These are phyloP conservation scores for Aurelia aurita DNA, from an alignment of 30 jellyfish, hydroid and myxozoan genomes.

Conservation along the genomic window DNA sequence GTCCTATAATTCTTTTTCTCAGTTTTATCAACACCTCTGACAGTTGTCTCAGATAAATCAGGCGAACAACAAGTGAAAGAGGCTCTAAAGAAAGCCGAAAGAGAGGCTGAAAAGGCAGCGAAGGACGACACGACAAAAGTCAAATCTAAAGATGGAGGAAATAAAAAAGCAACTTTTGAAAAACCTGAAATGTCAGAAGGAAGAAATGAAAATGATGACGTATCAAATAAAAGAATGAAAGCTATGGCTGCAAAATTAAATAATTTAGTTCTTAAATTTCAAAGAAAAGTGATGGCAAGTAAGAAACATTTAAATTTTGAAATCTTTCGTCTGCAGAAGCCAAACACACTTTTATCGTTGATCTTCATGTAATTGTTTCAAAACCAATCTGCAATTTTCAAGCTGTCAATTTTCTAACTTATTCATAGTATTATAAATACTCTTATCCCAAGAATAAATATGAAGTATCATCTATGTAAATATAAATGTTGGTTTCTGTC, in stretches of 20 bases:
- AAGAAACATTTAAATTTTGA: not conserved
- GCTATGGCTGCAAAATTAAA: slow-evolving; percentile 95
- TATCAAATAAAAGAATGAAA: slow-evolving; percentile 89
- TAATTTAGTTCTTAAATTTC: slow-evolving; percentile 86
- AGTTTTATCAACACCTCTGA: slow-evolving; percentile 86
- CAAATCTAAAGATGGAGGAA: slow-evolving; percentile 12
- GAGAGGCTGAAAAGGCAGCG: slow-evolving; percentile 97
- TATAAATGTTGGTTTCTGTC: too few species aligned
- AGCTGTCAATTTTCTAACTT: too few species aligned
- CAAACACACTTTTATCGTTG: too few species aligned
- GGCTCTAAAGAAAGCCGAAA: slow-evolving; percentile 93
- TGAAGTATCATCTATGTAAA: too few species aligned
- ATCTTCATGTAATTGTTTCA: not conserved
- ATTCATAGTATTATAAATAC: too few species aligned
- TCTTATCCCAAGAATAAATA: too few species aligned
- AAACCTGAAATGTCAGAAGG: slow-evolving; percentile 44
- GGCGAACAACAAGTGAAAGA: slow-evolving; percentile 99
- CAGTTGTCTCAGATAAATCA: slow-evolving; percentile 90
- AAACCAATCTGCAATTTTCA: not conserved
- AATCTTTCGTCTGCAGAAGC: not conserved
- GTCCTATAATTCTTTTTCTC: not conserved
- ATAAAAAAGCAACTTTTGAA: not conserved
- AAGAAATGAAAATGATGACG: slow-evolving; percentile 73
- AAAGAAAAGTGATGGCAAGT: slow-evolving; percentile 90
- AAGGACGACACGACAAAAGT: slow-evolving; percentile 51